Evolutionary conservation across 2,797 vertebrate species (phyloP).

Genomic region (Spheniscus humboldti): DNA sequence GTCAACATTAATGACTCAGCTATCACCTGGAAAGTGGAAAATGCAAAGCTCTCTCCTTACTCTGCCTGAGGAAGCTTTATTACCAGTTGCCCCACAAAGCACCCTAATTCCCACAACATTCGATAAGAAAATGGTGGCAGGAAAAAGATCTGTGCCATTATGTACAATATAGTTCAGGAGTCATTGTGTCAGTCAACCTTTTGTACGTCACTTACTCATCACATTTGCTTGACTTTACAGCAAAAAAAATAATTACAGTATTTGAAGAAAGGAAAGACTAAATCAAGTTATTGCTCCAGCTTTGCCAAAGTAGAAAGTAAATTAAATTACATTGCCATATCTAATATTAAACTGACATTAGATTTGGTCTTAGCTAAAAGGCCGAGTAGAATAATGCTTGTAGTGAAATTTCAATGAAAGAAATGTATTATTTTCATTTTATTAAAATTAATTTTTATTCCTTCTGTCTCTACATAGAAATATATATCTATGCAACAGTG

Average conservation of each 20-base stretch:
- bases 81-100: accelerated
- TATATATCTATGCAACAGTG: neutral
- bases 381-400: neutral
- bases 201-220: neutral
- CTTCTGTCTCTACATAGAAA: neutral
- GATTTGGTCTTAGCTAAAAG: neutral
- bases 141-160: neutral
- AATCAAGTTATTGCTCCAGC: neutral
- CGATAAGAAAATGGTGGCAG: neutral
- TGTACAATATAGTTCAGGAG: neutral
- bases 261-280: neutral
- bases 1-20: neutral
- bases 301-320: neutral
- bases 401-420: neutral
- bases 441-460: slow-evolving; percentile 3
- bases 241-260: neutral
- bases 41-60: neutral
- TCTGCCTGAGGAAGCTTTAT: neutral
- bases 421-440: neutral
- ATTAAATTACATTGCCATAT: neutral
- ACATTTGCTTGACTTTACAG: neutral
- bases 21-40: neutral
- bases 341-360: neutral
- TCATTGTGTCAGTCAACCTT: neutral
- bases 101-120: neutral